phyloP scores from a whole-genome alignment of 2,113 vertebrate genomes.

The Tupaia chinensis region DNA sequence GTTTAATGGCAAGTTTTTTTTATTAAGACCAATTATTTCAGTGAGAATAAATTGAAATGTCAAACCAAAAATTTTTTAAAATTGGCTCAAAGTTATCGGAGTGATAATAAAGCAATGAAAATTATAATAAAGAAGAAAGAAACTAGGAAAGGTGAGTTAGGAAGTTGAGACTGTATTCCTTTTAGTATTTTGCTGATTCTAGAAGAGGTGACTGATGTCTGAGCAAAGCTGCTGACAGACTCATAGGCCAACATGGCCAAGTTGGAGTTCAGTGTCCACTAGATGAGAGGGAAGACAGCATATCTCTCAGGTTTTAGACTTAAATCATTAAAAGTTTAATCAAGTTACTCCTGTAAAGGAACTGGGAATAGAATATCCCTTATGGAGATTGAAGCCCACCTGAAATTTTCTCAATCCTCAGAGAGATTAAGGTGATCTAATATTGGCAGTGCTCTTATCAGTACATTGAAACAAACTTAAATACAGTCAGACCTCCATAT shows the following conservation, averaged over 20 bases:
- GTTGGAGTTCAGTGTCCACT: not conserved
- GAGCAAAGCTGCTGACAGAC: not conserved
- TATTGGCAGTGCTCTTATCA: not conserved
- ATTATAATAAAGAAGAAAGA: not conserved
- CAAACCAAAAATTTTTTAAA: not conserved
- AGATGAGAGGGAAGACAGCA: not conserved
- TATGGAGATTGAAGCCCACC: not conserved
- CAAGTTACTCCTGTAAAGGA: not conserved
- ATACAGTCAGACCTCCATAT: not conserved
- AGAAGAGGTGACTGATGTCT: not conserved
- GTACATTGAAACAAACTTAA: not conserved
- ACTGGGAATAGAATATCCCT: not conserved
- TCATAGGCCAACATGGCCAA: not conserved
- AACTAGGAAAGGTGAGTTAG: not conserved
- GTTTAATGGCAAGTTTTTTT: constrained; percentile 11
- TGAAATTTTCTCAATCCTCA: not conserved
- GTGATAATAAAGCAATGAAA: not conserved
- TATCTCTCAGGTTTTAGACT: not conserved
- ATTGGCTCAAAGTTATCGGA: constrained; percentile 36
- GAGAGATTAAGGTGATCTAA: not conserved
- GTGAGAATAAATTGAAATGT: not conserved
- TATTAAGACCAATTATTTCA: not conserved
- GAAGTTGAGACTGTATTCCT: not conserved
- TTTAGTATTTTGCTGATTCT: not conserved
- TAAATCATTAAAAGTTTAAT: not conserved